Conservation (phyloP, 2,113 vertebrate species). For the Furnarius figulus region DNA sequence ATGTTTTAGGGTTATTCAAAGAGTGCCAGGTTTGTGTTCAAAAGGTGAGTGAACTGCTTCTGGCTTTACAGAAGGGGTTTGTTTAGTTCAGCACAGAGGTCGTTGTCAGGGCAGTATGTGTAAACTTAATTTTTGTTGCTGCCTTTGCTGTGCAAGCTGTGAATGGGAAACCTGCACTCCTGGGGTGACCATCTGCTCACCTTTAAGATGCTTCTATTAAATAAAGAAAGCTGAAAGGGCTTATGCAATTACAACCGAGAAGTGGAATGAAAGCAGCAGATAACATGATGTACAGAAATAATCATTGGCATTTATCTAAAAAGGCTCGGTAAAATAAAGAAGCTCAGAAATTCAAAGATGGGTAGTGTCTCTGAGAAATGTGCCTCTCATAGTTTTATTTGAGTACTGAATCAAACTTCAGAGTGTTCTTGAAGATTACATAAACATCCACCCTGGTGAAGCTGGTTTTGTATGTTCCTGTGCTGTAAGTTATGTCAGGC, state of each 20-base stretch:
- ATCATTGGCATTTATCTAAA: neutral
- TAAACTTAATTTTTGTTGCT: neutral
- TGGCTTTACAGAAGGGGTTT: neutral
- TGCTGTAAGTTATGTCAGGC: conserved; percentile 47
- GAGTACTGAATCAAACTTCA: conserved; percentile 49
- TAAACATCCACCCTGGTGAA: conserved; percentile 21
- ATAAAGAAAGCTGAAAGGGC: neutral
- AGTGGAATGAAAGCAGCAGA: neutral
- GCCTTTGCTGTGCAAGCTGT: neutral
- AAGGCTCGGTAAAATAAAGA: neutral
- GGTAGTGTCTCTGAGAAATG: neutral
- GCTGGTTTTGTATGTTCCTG: conserved; percentile 53
- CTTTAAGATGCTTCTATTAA: neutral
- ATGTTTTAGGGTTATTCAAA: neutral
- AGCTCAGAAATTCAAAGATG: neutral
- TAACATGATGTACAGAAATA: neutral
- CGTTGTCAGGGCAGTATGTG: conserved; percentile 19
- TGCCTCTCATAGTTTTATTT: conserved; percentile 21
- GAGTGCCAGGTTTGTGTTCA: neutral
- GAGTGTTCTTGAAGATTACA: conserved; percentile 12
- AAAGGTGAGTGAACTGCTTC: neutral
- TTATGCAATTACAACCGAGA: neutral
- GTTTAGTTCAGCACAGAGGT: conserved; percentile 22
- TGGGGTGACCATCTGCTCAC: conserved; percentile 10
- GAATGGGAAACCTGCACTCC: neutral